A percentile compares a stretch with the other conserved stretches of the same genome.
Evolutionary conservation across 2,113 vertebrate species (phyloP).

Genomic region (Alligator mississippiensis): DNA sequence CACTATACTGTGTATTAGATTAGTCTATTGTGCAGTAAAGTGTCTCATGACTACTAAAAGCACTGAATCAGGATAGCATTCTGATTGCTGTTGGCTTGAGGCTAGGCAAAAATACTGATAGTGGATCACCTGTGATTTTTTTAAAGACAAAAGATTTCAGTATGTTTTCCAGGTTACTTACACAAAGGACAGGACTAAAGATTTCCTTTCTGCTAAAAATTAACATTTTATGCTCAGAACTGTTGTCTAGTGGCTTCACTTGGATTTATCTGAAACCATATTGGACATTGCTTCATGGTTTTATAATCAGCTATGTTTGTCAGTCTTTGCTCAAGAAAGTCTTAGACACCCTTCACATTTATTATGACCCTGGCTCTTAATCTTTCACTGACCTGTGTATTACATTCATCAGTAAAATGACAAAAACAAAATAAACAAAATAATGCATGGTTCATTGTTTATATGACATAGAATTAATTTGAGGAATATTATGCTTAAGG

Average conservation of each 20-base stretch:
- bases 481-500: neutral
- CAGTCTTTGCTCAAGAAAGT: neutral
- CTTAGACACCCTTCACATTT: neutral
- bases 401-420: constrained; percentile 18
- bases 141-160: neutral
- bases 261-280: neutral
- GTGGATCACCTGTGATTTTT: neutral
- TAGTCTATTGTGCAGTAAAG: too few species aligned
- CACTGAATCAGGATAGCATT: neutral
- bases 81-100: neutral
- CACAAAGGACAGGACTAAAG: neutral
- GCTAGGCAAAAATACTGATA: neutral
- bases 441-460: neutral
- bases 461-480: neutral
- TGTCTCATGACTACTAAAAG: neutral
- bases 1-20: too few species aligned
- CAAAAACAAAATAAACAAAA: neutral
- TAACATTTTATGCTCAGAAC: constrained; percentile 4
- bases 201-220: neutral
- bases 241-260: neutral
- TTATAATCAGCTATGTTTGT: neutral
- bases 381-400: neutral
- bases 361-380: neutral
- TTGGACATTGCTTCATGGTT: neutral
- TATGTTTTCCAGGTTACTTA: neutral